Evolutionary conservation across 1,140 invertebrate genomes (phyloP).

Genomic region (Bursaphelenchus mucronatus): DNA sequence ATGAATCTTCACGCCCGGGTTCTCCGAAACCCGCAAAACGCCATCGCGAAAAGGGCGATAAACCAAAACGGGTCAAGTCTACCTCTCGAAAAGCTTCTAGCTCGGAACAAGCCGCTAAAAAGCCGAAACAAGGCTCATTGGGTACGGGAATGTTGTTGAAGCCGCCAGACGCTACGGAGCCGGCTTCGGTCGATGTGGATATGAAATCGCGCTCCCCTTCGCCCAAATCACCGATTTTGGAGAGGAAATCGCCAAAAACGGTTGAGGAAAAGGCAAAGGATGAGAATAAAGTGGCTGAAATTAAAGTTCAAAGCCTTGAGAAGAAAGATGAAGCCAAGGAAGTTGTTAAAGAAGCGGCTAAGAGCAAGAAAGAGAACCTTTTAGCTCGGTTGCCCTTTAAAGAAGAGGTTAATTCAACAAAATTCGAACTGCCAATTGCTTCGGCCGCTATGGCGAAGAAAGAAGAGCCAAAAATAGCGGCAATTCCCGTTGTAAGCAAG

Average conservation of each 20-base stretch:
- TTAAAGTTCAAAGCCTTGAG: slow-evolving; percentile 1
- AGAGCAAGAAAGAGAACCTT: no score
- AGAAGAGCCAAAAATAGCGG: neutral
- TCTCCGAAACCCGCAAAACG: slow-evolving; percentile 14
- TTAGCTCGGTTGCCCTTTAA: no score
- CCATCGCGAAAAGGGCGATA: neutral
- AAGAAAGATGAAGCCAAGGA: slow-evolving; percentile 1
- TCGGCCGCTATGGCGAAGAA: no score
- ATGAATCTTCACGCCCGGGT: neutral
- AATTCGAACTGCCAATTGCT: no score
- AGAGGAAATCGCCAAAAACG: neutral
- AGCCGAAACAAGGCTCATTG: slow-evolving; percentile 15
- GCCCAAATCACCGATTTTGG: neutral
- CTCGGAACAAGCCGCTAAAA: slow-evolving; percentile 38
- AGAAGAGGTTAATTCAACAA: no score
- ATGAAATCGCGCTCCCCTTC: neutral
- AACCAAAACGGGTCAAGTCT: slow-evolving; percentile 18
- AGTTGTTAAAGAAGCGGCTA: no score
- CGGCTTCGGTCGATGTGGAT: slow-evolving; percentile 1
- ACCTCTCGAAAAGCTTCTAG: slow-evolving; percentile 29
- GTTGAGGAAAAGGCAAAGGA: neutral
- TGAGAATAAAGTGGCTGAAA: neutral
- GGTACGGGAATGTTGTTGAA: neutral
- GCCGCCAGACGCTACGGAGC: neutral
- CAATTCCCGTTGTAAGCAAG: neutral